Percentiles rank a stretch among this genome's conserved stretches.
Conservation (phyloP, 2,797 vertebrate genomes). For the Rhinogobio ventralis region DNA sequence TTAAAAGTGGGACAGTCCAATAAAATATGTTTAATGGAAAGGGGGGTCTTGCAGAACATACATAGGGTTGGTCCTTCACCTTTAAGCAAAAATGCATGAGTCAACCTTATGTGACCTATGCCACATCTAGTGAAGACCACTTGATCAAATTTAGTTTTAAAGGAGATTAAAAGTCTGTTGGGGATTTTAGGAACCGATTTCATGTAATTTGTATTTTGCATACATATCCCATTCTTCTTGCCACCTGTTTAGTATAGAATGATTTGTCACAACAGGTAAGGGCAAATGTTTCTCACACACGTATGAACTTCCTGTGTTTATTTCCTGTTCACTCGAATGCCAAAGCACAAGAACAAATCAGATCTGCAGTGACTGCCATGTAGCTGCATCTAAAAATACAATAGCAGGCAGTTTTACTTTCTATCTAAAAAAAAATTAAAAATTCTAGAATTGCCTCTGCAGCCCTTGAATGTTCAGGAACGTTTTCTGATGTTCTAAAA, state of each 20-base stretch:
- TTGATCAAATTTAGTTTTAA: neutral
- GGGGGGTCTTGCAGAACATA: no score
- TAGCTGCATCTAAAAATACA: slow-evolving; percentile 6
- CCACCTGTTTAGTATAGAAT: neutral
- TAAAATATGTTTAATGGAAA: neutral
- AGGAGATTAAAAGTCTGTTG: neutral
- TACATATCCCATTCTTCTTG: neutral
- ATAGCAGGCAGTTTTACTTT: slow-evolving; percentile 1
- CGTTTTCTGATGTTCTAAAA: neutral
- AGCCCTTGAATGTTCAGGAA: neutral
- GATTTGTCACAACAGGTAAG: neutral
- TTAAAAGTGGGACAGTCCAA: neutral
- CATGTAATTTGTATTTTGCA: neutral
- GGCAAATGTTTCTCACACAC: slow-evolving; percentile 14
- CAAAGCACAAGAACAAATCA: slow-evolving; percentile 4
- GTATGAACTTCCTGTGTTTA: slow-evolving; percentile 33
- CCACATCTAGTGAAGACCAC: neutral
- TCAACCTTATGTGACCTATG: neutral
- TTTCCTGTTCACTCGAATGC: slow-evolving; percentile 38
- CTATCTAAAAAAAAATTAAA: neutral
- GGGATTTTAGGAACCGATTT: neutral
- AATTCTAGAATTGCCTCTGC: neutral
- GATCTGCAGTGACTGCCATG: neutral
- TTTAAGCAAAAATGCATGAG: no score
- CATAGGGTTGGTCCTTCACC: no score